These are phyloP conservation scores for Pteria penguin DNA, from an alignment of 2,888 invertebrate genomes.

Conservation along the genomic window DNA sequence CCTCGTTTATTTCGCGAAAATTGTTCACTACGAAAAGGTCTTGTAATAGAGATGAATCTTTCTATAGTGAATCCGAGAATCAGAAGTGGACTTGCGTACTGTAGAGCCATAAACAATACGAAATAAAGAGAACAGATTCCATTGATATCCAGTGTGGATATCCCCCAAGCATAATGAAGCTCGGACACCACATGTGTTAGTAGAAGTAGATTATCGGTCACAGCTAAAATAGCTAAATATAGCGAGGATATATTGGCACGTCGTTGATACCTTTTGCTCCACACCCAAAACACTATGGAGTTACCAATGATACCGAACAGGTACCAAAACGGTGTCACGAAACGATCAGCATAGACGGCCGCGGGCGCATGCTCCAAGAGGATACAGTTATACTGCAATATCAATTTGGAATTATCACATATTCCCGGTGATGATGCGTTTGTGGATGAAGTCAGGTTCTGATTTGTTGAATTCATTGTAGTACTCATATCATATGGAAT, in stretches of 20 bases:
- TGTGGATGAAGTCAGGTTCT: neutral
- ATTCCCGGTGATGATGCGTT: neutral
- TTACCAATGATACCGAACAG: slow-evolving; percentile 75
- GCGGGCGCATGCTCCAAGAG: slow-evolving; percentile 31
- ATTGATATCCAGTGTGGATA: slow-evolving; percentile 60
- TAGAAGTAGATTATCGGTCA: slow-evolving; percentile 73
- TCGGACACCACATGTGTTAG: slow-evolving; percentile 73
- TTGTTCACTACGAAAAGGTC: slow-evolving; percentile 72
- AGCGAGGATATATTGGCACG: slow-evolving; percentile 74
- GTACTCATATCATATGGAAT: too few species aligned
- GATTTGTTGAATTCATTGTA: neutral
- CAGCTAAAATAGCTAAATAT: slow-evolving; percentile 74
- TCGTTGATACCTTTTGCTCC: slow-evolving; percentile 73
- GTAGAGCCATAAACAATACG: slow-evolving; percentile 71
- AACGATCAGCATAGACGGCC: slow-evolving; percentile 67
- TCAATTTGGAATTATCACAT: neutral
- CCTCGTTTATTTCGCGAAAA: slow-evolving; percentile 73
- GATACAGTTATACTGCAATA: slow-evolving; percentile 20
- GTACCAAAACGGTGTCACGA: slow-evolving; percentile 75
- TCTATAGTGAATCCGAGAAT: slow-evolving; percentile 78
- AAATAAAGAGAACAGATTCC: slow-evolving; percentile 74
- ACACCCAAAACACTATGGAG: slow-evolving; percentile 70
- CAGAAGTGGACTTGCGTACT: slow-evolving; percentile 76
- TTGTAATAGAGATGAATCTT: slow-evolving; percentile 73
- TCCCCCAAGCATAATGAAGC: slow-evolving; percentile 74